A percentile compares a stretch with the other conserved stretches of the same genome.
These are phyloP conservation scores for Gadus macrocephalus DNA, from an alignment of 2,113 vertebrate species.

Conservation along the genomic window DNA sequence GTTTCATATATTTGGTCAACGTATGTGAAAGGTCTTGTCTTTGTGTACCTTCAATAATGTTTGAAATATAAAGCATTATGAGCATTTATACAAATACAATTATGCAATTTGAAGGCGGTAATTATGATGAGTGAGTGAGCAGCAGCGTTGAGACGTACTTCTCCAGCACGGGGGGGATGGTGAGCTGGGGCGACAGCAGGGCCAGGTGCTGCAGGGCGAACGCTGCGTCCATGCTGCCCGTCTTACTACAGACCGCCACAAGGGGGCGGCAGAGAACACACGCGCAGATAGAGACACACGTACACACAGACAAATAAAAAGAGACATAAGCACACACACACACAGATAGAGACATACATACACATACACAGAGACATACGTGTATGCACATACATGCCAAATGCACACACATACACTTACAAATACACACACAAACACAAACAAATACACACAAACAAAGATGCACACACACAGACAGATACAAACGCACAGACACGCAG, in stretches of 20 bases:
- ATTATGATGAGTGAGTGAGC: neutral
- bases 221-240: slow-evolving; percentile 92
- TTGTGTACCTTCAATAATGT: too few species aligned
- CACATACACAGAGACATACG: slow-evolving; percentile 9
- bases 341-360: slow-evolving; percentile 7
- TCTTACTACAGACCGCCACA: slow-evolving; percentile 75
- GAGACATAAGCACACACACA: slow-evolving; percentile 10
- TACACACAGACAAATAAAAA: slow-evolving; percentile 14
- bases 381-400: neutral
- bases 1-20: too few species aligned
- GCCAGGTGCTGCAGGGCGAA: slow-evolving; percentile 96
- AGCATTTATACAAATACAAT: neutral
- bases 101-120: neutral
- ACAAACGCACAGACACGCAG: slow-evolving; percentile 16
- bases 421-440: slow-evolving; percentile 15
- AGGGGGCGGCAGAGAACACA: slow-evolving; percentile 26
- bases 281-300: slow-evolving; percentile 8
- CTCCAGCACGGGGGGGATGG: slow-evolving; percentile 94
- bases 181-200: slow-evolving; percentile 90
- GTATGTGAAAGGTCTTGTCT: too few species aligned
- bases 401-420: slow-evolving; percentile 6
- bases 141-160: slow-evolving; percentile 68
- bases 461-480: slow-evolving; percentile 10
- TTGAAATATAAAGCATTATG: too few species aligned
- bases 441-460: slow-evolving; percentile 6